Evolutionary conservation across 2,888 invertebrate species (phyloP).

Genomic region (Drosophila ustulata): DNA sequence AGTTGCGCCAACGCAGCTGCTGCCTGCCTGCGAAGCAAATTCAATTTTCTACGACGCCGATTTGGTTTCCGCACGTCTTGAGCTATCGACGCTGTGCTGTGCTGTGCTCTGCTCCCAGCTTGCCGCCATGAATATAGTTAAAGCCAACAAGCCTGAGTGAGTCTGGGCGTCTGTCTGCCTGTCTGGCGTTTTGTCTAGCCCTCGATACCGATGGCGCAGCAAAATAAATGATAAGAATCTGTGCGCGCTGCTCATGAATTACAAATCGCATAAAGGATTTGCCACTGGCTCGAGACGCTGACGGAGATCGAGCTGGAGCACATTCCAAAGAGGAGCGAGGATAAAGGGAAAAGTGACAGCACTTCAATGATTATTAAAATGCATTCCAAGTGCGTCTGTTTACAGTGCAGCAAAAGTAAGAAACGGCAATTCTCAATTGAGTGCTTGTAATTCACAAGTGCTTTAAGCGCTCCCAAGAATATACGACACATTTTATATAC

Average conservation of each 20-base stretch:
- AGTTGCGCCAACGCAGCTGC: conserved; percentile 2
- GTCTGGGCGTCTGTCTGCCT: conserved; percentile 13
- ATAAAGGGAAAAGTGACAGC: neutral
- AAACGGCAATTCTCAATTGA: conserved; percentile 29
- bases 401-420: conserved; percentile 20
- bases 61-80: conserved; percentile 79
- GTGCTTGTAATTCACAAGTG: conserved; percentile 47
- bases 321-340: conserved; percentile 27
- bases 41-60: conserved; percentile 79
- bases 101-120: neutral
- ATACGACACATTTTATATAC: conserved; percentile 6
- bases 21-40: conserved; percentile 54
- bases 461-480: conserved; percentile 18
- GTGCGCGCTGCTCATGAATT: conserved; percentile 78
- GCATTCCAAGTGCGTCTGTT: conserved; percentile 48
- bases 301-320: conserved; percentile 10
- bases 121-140: conserved; percentile 73
- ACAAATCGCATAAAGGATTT: conserved; percentile 81
- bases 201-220: conserved; percentile 69
- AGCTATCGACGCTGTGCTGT: conserved; percentile 45
- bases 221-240: conserved; percentile 80
- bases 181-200: conserved; percentile 28
- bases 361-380: conserved; percentile 48
- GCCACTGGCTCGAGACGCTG: conserved; percentile 61
- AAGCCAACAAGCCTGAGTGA: conserved; percentile 48